A percentile compares a stretch with the other conserved stretches of the same genome.
Conservation (phyloP, 2,113 vertebrate species). For the Dendropsophus ebraccatus region DNA sequence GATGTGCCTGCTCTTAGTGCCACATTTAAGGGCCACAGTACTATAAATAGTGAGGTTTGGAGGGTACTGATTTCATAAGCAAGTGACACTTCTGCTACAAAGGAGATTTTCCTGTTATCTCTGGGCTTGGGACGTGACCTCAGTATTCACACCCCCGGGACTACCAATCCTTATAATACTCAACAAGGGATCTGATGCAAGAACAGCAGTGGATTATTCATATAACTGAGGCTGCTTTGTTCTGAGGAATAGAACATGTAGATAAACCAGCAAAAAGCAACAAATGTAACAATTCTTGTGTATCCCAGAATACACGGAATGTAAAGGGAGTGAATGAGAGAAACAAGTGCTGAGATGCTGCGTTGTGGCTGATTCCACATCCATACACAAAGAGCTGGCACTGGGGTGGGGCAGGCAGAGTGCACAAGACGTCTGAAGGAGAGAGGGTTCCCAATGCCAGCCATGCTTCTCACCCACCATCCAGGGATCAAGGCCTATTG, state of each 20-base stretch:
- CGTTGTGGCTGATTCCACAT: background rate
- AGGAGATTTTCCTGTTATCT: background rate
- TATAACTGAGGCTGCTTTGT: conserved; percentile 5
- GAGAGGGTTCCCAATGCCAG: background rate
- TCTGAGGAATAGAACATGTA: background rate
- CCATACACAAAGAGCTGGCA: conserved; percentile 2
- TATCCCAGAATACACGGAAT: background rate
- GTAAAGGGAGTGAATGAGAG: conserved; percentile 11
- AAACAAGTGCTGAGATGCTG: background rate
- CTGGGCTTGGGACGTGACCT: background rate
- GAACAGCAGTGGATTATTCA: background rate
- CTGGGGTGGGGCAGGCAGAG: background rate
- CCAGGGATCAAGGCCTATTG: background rate
- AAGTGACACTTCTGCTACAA: background rate
- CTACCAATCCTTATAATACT: background rate
- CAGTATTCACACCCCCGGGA: background rate
- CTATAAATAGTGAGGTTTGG: too few species aligned
- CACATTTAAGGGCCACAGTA: too few species aligned
- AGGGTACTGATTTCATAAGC: too few species aligned
- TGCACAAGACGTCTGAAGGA: background rate
- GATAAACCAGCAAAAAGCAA: background rate
- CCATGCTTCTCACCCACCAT: background rate
- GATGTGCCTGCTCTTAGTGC: too few species aligned
- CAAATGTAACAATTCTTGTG: conserved; percentile 9
- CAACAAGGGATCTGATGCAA: conserved; percentile 24